Conservation (phyloP, 1,140 invertebrate genomes). For the Scaptomyza graminum region DNA sequence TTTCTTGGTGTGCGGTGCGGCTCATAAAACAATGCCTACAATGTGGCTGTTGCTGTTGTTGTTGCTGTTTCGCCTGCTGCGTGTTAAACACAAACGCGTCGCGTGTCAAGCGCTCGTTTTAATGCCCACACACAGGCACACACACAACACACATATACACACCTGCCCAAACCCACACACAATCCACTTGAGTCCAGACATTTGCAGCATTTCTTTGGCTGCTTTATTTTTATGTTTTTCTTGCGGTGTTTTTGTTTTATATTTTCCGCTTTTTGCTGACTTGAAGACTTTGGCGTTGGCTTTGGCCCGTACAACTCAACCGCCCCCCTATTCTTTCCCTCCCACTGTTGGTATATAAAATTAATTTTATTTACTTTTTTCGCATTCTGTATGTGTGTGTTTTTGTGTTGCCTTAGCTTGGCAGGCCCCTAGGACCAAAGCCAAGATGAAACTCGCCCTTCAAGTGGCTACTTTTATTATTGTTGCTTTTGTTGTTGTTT, state of each 20-base stretch:
- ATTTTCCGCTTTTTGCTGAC: conserved; percentile 41
- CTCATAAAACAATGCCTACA: conserved; percentile 70
- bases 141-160: conserved; percentile 18
- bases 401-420: conserved; percentile 22
- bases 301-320: conserved; percentile 28
- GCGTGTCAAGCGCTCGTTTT: conserved; percentile 81
- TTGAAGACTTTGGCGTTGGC: conserved; percentile 33
- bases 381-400: conserved; percentile 6
- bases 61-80: conserved; percentile 58
- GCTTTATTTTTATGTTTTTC: conserved; percentile 20
- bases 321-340: conserved; percentile 26
- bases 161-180: conserved; percentile 21
- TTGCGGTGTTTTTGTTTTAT: conserved; percentile 9
- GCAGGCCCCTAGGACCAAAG: conserved; percentile 13
- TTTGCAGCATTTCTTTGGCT: conserved; percentile 76
- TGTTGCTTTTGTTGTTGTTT: conserved; percentile 33
- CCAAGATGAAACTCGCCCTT: conserved; percentile 50
- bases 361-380: conserved; percentile 75
- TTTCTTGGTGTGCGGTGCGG: conserved; percentile 14
- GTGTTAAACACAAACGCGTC: conserved; percentile 81
- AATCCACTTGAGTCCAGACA: conserved; percentile 74
- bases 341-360: conserved; percentile 59
- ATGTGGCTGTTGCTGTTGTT: conserved; percentile 52
- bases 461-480: conserved; percentile 71
- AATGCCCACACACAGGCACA: conserved; percentile 41